phyloP scores from a whole-genome alignment of 2,888 invertebrate species.

The Elgonia sp. region DNA sequence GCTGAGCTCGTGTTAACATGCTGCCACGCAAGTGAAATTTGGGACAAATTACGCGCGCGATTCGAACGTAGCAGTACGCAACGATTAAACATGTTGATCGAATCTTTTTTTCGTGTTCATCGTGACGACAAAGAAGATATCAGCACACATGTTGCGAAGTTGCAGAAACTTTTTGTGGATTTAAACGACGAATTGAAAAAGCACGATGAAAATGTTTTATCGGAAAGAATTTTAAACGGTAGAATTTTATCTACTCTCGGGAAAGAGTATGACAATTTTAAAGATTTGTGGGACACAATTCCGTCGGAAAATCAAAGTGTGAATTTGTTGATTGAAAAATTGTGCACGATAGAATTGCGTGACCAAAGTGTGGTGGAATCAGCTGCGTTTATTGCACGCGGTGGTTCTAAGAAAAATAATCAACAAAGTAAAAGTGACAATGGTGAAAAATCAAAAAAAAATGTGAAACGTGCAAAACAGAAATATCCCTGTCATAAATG shows the following conservation, averaged over 20 bases:
- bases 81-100: slow-evolving; percentile 38
- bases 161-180: slow-evolving; percentile 41
- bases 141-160: slow-evolving; percentile 36
- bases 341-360: slow-evolving; percentile 36
- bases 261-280: slow-evolving; percentile 42
- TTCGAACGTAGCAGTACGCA: slow-evolving; percentile 50
- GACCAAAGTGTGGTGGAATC: slow-evolving; percentile 27
- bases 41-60: slow-evolving; percentile 46
- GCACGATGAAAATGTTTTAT: slow-evolving; percentile 29
- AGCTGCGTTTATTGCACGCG: slow-evolving; percentile 26
- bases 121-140: slow-evolving; percentile 44
- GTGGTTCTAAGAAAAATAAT: slow-evolving; percentile 5
- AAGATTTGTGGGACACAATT: slow-evolving; percentile 47
- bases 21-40: slow-evolving; percentile 48
- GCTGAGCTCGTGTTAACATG: slow-evolving; percentile 47
- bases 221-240: slow-evolving; percentile 40
- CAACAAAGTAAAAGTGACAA: slow-evolving; percentile 17
- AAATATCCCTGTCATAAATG: slow-evolving; percentile 35
- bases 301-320: slow-evolving; percentile 22
- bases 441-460: slow-evolving; percentile 27
- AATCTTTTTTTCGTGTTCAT: slow-evolving; percentile 28
- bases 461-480: slow-evolving; percentile 25
- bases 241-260: slow-evolving; percentile 40
- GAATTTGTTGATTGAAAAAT: slow-evolving; percentile 44
- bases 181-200: slow-evolving; percentile 37